Evolutionary conservation across 1,140 invertebrate genomes (phyloP).

Genomic region (Euura lappo): DNA sequence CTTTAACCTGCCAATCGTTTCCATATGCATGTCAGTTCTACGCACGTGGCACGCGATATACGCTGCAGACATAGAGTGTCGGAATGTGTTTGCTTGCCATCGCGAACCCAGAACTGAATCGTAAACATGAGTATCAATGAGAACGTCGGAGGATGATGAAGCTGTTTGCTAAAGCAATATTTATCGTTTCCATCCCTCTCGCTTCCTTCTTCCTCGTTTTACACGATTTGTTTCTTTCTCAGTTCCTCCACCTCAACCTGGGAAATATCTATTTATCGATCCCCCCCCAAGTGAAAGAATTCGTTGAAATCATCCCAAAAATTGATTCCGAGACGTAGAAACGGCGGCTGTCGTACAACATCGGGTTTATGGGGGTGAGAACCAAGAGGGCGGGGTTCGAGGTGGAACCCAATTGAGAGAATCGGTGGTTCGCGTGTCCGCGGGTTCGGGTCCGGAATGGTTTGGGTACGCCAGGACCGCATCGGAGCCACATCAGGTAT

Average conservation of each 20-base stretch:
- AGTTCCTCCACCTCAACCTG: not conserved
- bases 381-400: not conserved
- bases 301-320: not conserved
- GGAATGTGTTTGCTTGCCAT: not conserved
- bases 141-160: not conserved
- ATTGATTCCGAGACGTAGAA: not conserved
- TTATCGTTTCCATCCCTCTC: not conserved
- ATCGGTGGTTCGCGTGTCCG: slow-evolving; percentile 3
- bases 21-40: too few species aligned
- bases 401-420: slow-evolving; percentile 3
- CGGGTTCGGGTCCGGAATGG: not conserved
- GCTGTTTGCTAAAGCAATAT: not conserved
- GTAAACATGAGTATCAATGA: not conserved
- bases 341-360: not conserved
- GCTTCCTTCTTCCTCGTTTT: not conserved
- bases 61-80: not conserved
- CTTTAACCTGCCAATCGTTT: too few species aligned
- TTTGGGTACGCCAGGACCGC: not conserved
- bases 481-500: not conserved
- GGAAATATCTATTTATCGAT: too few species aligned
- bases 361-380: not conserved
- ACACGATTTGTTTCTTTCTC: not conserved
- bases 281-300: too few species aligned
- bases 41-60: too few species aligned
- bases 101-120: not conserved